phyloP scores from a whole-genome alignment of 2,888 invertebrate genomes.

The Microchrysa polita region DNA sequence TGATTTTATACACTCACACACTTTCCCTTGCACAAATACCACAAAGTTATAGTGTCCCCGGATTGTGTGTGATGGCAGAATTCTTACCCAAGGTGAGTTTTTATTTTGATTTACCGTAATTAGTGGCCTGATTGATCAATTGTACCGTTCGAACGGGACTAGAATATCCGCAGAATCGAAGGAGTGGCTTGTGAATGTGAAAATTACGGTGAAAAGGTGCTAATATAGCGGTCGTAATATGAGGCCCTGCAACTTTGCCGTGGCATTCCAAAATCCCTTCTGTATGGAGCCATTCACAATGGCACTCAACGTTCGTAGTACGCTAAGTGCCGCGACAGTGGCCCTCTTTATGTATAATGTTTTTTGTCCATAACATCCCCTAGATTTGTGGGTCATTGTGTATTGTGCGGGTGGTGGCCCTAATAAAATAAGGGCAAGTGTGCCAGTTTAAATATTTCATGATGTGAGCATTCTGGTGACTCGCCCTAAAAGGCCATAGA shows the following conservation, averaged over 20 bases:
- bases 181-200: neutral
- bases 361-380: neutral
- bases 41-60: constrained; percentile 40
- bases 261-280: constrained; percentile 22
- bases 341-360: neutral
- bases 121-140: constrained; percentile 45
- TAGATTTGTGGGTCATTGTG: constrained; percentile 5
- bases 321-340: constrained; percentile 28
- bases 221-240: neutral
- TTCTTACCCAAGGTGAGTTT: constrained; percentile 79
- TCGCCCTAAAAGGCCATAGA: neutral
- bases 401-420: constrained; percentile 43
- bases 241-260: neutral
- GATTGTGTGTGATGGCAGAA: constrained; percentile 75
- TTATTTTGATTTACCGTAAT: constrained; percentile 40
- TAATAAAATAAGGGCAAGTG: neutral
- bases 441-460: too few species aligned
- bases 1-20: constrained; percentile 27
- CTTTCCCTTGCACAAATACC: constrained; percentile 41
- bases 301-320: constrained; percentile 39
- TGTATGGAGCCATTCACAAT: constrained; percentile 45
- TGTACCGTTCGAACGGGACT: constrained; percentile 11
- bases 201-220: neutral
- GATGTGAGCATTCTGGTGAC: neutral
- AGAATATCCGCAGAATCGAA: neutral